Conservation (phyloP, 2,113 vertebrate genomes). For the Silurus asotus region DNA sequence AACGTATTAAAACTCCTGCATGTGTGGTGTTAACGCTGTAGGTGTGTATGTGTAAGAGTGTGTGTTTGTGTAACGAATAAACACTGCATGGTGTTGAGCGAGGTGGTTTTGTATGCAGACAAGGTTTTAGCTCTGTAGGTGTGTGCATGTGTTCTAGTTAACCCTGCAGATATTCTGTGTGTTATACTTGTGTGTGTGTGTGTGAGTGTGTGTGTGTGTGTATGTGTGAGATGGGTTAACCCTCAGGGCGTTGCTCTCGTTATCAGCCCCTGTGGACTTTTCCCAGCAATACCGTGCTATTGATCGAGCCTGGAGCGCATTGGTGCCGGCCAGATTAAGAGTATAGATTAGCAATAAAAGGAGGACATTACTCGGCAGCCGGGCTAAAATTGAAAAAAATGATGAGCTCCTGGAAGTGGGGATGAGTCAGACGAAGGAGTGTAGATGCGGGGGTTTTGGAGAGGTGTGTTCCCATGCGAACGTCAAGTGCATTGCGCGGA, state of each 20-base stretch:
- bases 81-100: neutral
- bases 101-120: neutral
- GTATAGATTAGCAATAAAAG: constrained; percentile 81
- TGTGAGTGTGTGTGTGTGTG: constrained; percentile 29
- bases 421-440: constrained; percentile 53
- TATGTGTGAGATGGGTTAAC: constrained; percentile 20
- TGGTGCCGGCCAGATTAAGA: constrained; percentile 76
- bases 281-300: constrained; percentile 73
- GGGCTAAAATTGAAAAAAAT: constrained; percentile 66
- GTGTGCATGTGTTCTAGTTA: constrained; percentile 7
- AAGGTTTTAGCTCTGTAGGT: constrained; percentile 1
- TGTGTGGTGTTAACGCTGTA: neutral
- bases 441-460: constrained; percentile 18
- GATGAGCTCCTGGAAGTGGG: constrained; percentile 56
- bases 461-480: neutral
- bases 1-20: neutral
- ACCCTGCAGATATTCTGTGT: constrained; percentile 17
- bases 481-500: neutral
- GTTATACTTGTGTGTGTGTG: constrained; percentile 25
- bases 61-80: neutral
- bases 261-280: constrained; percentile 71
- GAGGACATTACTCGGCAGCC: constrained; percentile 72
- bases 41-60: neutral
- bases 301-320: constrained; percentile 69
- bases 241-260: constrained; percentile 48